These are phyloP conservation scores for Periphyllus acericola DNA, from an alignment of 2,888 invertebrate genomes.

Conservation along the genomic window DNA sequence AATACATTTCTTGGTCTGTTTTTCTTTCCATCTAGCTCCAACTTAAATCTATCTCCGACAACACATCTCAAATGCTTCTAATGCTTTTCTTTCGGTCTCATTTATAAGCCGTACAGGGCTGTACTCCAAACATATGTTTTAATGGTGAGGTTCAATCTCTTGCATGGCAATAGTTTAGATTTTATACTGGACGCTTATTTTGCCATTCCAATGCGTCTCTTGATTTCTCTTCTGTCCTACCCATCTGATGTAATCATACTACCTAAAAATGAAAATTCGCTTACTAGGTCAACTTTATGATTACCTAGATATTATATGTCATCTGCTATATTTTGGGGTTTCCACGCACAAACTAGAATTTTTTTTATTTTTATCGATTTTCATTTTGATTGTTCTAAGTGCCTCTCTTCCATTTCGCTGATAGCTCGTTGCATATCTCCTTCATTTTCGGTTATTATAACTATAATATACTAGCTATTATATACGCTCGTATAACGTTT, in stretches of 20 bases:
- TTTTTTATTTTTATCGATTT: conserved; percentile 10
- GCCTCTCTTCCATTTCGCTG: conserved; percentile 23
- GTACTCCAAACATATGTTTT: conserved; percentile 22
- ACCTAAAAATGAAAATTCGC: conserved; percentile 26
- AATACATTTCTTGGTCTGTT: too few relatives aligned
- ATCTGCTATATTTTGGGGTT: not conserved
- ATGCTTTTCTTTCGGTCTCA: not conserved
- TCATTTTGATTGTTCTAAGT: conserved; percentile 8
- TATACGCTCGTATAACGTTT: too few relatives aligned
- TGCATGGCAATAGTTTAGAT: too few relatives aligned
- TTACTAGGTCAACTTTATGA: conserved; percentile 1
- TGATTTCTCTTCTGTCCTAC: conserved; percentile 19
- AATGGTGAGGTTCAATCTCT: conserved; percentile 17
- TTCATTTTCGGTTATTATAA: conserved; percentile 31
- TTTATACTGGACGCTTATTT: conserved; percentile 18
- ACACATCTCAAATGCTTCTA: conserved; percentile 26
- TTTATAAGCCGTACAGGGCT: conserved; percentile 16
- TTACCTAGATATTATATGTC: conserved; percentile 11
- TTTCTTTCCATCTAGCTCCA: too few relatives aligned
- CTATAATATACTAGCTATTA: not conserved
- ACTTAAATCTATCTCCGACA: not conserved
- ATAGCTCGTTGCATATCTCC: conserved; percentile 1
- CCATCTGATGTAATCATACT: conserved; percentile 28
- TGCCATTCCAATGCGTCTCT: conserved; percentile 19
- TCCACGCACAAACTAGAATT: conserved; percentile 3